Evolutionary conservation across 2,113 vertebrate species (phyloP).

Genomic region (Pseudolaguvia tuberculata): DNA sequence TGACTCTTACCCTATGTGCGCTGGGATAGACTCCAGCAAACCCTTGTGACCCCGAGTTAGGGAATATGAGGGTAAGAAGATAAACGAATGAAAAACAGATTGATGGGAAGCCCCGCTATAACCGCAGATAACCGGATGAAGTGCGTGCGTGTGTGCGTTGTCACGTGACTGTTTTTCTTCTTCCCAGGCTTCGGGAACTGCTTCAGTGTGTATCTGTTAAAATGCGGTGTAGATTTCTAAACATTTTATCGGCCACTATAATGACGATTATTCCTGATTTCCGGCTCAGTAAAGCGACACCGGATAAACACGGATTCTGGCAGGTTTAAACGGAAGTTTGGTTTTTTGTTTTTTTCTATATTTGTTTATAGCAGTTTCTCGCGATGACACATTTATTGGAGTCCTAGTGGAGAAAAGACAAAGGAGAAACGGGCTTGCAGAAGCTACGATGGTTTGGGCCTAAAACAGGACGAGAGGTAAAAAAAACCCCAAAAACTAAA

Average conservation of each 20-base stretch:
- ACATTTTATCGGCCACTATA: constrained; percentile 36
- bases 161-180: constrained; percentile 46
- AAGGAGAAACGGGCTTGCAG: constrained; percentile 72
- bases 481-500: constrained; percentile 30
- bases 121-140: too few relatives aligned
- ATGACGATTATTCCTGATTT: constrained; percentile 33
- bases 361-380: constrained; percentile 52
- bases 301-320: not conserved
- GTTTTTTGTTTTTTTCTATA: constrained; percentile 56
- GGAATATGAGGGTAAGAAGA: too few relatives aligned
- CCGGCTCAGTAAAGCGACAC: constrained; percentile 28
- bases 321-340: constrained; percentile 7
- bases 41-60: too few relatives aligned
- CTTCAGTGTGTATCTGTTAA: constrained; percentile 27
- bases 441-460: constrained; percentile 78
- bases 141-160: not conserved
- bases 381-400: constrained; percentile 61
- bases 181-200: not conserved
- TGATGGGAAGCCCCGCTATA: too few relatives aligned
- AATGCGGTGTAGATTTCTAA: constrained; percentile 25
- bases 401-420: constrained; percentile 69
- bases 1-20: too few relatives aligned
- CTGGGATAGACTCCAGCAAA: too few relatives aligned
- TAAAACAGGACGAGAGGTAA: constrained; percentile 77
- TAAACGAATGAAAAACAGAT: too few relatives aligned